Evolutionary conservation across 2,888 invertebrate species (phyloP).

Genomic region (Schizotus pectinicornis): DNA sequence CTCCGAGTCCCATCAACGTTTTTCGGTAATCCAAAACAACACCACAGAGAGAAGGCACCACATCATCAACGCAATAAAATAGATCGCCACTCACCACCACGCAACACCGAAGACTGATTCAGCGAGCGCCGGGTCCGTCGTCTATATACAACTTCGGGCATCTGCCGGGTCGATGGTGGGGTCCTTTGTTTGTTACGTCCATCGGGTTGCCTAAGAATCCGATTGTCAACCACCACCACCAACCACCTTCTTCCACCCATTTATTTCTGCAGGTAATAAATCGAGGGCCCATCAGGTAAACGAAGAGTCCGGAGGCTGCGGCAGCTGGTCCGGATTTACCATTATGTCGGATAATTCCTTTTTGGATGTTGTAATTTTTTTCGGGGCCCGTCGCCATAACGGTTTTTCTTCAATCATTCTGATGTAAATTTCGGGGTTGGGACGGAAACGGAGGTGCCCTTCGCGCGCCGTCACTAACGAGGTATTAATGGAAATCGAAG

Average conservation of each 20-base stretch:
- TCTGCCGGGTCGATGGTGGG: conserved; percentile 31
- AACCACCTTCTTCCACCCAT: conserved; percentile 22
- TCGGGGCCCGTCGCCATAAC: neutral
- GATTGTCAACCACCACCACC: conserved; percentile 9
- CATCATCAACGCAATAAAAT: too few relatives aligned
- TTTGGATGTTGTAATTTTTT: neutral
- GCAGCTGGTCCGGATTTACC: conserved; percentile 7
- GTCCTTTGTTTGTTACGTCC: conserved; percentile 29
- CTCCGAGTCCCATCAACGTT: too few relatives aligned
- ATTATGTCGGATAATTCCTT: conserved; percentile 2
- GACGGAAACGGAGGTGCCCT: neutral
- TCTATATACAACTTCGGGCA: conserved; percentile 29
- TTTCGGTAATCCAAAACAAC: too few relatives aligned
- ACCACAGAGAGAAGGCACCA: too few relatives aligned
- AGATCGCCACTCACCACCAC: conserved; percentile 2
- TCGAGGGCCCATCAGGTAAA: conserved; percentile 6
- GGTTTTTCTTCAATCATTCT: neutral
- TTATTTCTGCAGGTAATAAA: conserved; percentile 9
- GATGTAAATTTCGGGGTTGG: neutral
- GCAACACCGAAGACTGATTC: conserved; percentile 17
- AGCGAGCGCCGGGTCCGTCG: conserved; percentile 18
- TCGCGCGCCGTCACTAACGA: conserved; percentile 7
- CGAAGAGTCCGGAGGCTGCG: neutral
- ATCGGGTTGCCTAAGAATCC: conserved; percentile 28
- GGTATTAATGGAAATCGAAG: conserved; percentile 14